Base-by-base conservation (phyloP, 2,113 vertebrate species). In the Perccottus glenii region DNA sequence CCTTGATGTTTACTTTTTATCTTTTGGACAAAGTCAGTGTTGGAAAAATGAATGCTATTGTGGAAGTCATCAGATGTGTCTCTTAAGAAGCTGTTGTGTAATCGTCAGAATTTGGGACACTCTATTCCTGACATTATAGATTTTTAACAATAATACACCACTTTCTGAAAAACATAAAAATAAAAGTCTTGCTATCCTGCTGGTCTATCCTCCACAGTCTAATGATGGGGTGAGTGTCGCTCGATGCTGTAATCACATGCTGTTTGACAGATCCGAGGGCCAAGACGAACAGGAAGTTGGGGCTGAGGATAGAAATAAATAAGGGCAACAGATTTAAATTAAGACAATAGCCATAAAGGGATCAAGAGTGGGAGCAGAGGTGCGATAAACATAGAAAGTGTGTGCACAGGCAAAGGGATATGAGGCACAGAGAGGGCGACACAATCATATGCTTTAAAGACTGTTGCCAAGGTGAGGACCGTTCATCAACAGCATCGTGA, bases 381-480 rank as follows among this genome's bases (percentile, higher is more conserved):
- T 46, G 76, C 67, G 61, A 72, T 51, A 73, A 73, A 72, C 47
- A 72, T 47, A 57, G 9, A 75, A 52, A 38, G 58, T 12, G 14
- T 15, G 38, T 67, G 75, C 61, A 84, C 8, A 27, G 27, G 27
- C 72, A 73, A 74, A 75, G 63, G 52, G 33, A 51, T 59, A 6
- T 35, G 67, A 38, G 73, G 76, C 59, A 70, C 55, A 38, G 43
- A 8, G 43, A 75, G 63, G 77, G 48, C 85, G 82, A 84, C 86
- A 71, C 80, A 68, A 89, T 86, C 86, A 64, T 78, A 71, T 76
- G 77, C 53, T 11, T 60, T 19, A 53, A 67, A 70, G 75, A 50
- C 38, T 52, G 73, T 51, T 52, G n/a, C 44, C 42, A 35, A 78
- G 75, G 64, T 67, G 52, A 73, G 46, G 60, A 38, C 19, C 35